A percentile compares a stretch with the other conserved stretches of the same genome.
Conservation (phyloP, 2,113 vertebrate genomes). For the Arenaria interpres region DNA sequence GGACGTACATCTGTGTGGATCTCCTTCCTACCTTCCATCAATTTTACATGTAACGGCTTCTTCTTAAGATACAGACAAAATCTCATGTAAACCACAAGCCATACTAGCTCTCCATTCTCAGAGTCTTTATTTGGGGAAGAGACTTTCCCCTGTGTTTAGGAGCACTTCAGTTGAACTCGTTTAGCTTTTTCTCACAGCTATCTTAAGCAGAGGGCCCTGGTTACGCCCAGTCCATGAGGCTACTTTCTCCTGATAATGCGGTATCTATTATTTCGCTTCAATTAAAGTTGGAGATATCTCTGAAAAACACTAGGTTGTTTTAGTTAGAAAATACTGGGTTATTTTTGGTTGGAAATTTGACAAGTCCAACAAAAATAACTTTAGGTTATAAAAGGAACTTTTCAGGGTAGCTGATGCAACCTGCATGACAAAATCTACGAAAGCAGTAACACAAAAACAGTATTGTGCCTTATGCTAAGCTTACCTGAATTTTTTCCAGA, state of each 20-base stretch:
- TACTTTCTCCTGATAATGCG: background rate
- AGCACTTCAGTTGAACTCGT: background rate
- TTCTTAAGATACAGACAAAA: background rate
- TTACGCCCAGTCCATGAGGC: background rate
- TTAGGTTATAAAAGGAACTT: background rate
- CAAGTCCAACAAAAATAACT: background rate
- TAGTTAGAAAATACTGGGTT: background rate
- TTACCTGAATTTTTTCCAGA: slow-evolving; percentile 4
- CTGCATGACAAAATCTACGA: background rate
- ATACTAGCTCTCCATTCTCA: background rate
- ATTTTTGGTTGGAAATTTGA: slow-evolving; percentile 21
- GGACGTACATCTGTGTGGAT: background rate
- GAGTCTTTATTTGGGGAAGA: background rate
- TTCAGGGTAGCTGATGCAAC: background rate
- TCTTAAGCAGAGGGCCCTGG: background rate
- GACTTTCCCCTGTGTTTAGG: background rate
- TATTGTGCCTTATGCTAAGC: background rate
- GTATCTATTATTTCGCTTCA: background rate
- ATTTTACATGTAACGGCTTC: background rate
- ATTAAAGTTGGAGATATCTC: background rate
- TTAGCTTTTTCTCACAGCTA: background rate
- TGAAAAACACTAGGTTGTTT: background rate
- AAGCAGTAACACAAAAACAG: background rate
- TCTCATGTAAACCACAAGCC: background rate
- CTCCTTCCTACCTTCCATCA: background rate